Evolutionary conservation across 2,888 invertebrate species (phyloP), one percentile per base, ranked within the genome.

Genomic region (Octodonta nipae): DNA sequence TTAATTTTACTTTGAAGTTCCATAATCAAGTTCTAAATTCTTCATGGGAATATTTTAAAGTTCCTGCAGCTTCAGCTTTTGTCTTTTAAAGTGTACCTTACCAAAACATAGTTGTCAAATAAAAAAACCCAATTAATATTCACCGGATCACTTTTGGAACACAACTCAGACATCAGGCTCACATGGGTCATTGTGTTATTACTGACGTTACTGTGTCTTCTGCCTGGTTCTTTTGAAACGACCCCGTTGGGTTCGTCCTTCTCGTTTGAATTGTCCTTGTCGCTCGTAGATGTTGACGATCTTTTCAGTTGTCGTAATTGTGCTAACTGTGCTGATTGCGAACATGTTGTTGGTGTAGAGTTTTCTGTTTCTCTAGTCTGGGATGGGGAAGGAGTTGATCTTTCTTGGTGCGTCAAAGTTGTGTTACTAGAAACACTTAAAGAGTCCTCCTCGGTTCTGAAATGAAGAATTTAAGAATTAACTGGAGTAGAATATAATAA

Each of bases 111-210:
- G n/a, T n/a, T n/a, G n/a, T n/a, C n/a, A n/a, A n/a, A n/a, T n/a
- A n/a, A n/a, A n/a, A n/a, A n/a, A n/a, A n/a, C n/a, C n/a, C n/a
- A n/a, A n/a, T n/a, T n/a, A n/a, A n/a, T n/a, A n/a, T 45, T 36
- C 59, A 62, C 61, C 61, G 59, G 59, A 52, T 60, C 60, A 55
- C 61, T 61, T 56, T 56, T 60, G 49, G 59, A 55, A 51, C 53
- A 49, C 30, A 46, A 37, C 40, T 51, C 43, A 37, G 48, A 46
- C 43, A 49, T 44, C 47, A 45, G 45, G 66, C 71, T 68, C 61
- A 75, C 75, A 61, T 75, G 74, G 35, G 75, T 75, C 39, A 75
- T 59, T 14, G 73, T 74, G 26, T 67, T 67, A 36, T 68, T 71
- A 46, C 64, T 65, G 29, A 68, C 70, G 37, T 65, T 67, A 35